Percentiles rank a stretch among this genome's conserved stretches.
phyloP scores from a whole-genome alignment of 2,797 vertebrate species.

The Ispidina lecontei region DNA sequence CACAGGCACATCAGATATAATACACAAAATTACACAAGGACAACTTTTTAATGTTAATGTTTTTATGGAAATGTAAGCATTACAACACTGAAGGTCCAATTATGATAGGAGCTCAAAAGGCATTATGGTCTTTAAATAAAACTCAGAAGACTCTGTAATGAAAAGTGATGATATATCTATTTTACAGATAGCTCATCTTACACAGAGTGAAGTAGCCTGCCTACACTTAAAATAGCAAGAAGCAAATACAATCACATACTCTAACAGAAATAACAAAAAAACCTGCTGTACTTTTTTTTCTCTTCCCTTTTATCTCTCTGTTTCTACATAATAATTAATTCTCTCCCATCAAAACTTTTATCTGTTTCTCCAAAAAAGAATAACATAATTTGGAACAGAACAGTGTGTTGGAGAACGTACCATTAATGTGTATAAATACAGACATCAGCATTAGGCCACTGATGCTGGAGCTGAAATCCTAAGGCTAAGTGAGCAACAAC shows the following conservation, averaged over 20 bases:
- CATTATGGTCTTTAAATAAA: neutral
- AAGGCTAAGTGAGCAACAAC: neutral
- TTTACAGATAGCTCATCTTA: neutral
- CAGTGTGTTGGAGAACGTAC: neutral
- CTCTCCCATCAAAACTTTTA: neutral
- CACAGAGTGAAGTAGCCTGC: neutral
- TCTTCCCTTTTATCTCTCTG: neutral
- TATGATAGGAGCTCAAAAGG: neutral
- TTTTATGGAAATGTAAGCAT: neutral
- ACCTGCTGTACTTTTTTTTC: neutral
- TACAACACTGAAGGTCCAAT: neutral
- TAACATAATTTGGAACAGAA: neutral
- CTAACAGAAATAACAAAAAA: neutral
- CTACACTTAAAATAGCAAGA: neutral
- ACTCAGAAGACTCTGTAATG: neutral
- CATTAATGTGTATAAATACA: neutral
- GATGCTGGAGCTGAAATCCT: neutral
- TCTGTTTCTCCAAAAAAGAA: neutral
- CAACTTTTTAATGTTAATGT: neutral
- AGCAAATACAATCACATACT: neutral
- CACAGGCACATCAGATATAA: neutral
- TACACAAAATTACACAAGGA: neutral
- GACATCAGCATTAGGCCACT: neutral
- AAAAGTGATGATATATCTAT: neutral
- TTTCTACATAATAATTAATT: neutral